These are phyloP conservation scores for Cyanocitta stelleri DNA, from an alignment of 2,113 vertebrate species.

Conservation along the genomic window DNA sequence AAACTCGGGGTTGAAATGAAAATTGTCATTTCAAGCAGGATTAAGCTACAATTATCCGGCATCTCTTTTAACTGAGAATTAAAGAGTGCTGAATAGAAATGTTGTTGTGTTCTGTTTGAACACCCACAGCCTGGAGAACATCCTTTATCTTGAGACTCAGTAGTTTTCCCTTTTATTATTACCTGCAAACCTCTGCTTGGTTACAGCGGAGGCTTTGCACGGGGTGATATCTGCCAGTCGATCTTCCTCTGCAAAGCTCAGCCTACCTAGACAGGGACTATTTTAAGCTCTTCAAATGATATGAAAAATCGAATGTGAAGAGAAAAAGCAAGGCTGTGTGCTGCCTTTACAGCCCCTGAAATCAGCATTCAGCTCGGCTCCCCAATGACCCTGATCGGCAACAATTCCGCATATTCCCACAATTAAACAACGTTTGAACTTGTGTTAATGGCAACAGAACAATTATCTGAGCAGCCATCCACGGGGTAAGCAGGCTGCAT, in stretches of 20 bases:
- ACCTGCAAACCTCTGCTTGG: not conserved
- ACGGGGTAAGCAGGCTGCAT: not conserved
- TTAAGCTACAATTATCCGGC: not conserved
- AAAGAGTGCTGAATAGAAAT: not conserved
- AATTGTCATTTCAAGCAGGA: conserved; percentile 23
- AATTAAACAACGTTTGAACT: conserved; percentile 34
- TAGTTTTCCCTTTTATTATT: not conserved
- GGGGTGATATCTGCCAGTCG: not conserved
- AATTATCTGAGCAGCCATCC: conserved; percentile 17
- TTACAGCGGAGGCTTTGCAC: not conserved
- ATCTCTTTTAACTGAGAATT: conserved; percentile 17
- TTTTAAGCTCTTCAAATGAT: conserved; percentile 1
- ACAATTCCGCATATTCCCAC: not conserved
- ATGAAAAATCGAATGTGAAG: not conserved
- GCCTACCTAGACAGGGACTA: not conserved
- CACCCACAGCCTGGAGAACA: conserved; percentile 32
- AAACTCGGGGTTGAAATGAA: not conserved
- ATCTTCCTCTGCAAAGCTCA: not conserved
- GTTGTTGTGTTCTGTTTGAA: conserved; percentile 43
- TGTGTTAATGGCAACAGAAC: not conserved
- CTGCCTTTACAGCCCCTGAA: not conserved
- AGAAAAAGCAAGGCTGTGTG: not conserved
- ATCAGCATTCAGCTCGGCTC: conserved; percentile 2
- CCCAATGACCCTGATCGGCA: not conserved
- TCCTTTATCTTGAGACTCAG: not conserved